phyloP scores from a whole-genome alignment of 2,888 invertebrate genomes.

The Drosophila dives region DNA sequence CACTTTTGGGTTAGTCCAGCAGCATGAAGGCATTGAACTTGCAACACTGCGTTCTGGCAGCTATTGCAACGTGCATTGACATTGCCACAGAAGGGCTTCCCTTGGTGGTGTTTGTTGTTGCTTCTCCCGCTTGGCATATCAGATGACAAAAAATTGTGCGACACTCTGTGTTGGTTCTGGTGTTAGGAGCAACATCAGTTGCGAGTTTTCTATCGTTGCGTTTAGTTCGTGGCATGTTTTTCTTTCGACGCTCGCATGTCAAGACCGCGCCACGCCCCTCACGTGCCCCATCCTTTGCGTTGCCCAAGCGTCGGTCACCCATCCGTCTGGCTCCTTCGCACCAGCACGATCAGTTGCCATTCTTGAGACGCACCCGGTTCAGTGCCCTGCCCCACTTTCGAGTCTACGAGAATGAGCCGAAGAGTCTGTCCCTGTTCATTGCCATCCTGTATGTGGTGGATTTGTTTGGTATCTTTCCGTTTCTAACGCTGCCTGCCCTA shows the following conservation, averaged over 20 bases:
- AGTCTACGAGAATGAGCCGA: constrained; percentile 68
- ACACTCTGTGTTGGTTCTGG: constrained; percentile 27
- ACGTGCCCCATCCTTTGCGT: constrained; percentile 65
- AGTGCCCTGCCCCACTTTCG: constrained; percentile 83
- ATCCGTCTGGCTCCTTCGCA: constrained; percentile 70
- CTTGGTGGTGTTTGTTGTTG: constrained; percentile 9
- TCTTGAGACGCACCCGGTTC: constrained; percentile 80
- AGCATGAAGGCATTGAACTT: constrained; percentile 67
- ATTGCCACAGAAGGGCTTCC: constrained; percentile 70
- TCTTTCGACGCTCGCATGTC: constrained; percentile 64
- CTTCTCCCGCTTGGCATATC: constrained; percentile 44
- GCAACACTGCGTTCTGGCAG: constrained; percentile 18
- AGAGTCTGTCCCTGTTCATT: constrained; percentile 88
- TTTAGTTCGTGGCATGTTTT: constrained; percentile 63
- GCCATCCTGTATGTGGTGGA: constrained; percentile 92
- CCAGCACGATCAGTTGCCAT: constrained; percentile 82
- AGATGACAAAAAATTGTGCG: constrained; percentile 49
- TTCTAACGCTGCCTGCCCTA: constrained; percentile 90
- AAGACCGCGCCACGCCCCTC: constrained; percentile 68
- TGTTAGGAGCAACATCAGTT: constrained; percentile 47
- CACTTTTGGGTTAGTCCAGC: constrained; percentile 50
- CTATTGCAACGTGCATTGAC: constrained; percentile 58
- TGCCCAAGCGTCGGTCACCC: constrained; percentile 62
- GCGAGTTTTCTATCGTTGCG: constrained; percentile 43
- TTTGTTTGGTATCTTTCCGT: constrained; percentile 93